Conservation (phyloP, 2,113 vertebrate genomes). For the Oreochromis niloticus region DNA sequence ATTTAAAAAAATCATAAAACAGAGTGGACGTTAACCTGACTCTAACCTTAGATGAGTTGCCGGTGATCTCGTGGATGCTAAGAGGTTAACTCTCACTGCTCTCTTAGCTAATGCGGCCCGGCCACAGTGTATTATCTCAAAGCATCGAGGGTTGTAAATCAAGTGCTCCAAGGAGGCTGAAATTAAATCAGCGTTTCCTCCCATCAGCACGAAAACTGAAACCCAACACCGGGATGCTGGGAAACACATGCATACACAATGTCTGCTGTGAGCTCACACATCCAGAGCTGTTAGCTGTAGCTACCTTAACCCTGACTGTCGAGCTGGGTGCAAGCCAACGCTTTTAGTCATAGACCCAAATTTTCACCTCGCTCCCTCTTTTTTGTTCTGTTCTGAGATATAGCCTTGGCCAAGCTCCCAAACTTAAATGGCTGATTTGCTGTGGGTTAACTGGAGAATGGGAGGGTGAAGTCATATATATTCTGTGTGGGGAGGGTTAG, state of each 20-base stretch:
- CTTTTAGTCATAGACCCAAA: slow-evolving; percentile 55
- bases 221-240: slow-evolving; percentile 32
- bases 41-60: neutral
- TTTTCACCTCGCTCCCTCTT: slow-evolving; percentile 50
- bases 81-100: neutral
- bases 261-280: slow-evolving; percentile 11
- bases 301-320: slow-evolving; percentile 37
- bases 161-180: slow-evolving; percentile 31
- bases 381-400: slow-evolving; percentile 32
- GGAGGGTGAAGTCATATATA: slow-evolving; percentile 55
- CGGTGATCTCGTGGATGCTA: neutral
- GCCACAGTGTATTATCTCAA: slow-evolving; percentile 36
- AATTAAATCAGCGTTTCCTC: slow-evolving; percentile 65
- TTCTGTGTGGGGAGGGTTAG: slow-evolving; percentile 24
- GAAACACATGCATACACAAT: slow-evolving; percentile 1
- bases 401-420: slow-evolving; percentile 51
- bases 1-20: neutral
- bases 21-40: neutral
- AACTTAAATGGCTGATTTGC: slow-evolving; percentile 59
- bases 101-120: slow-evolving; percentile 17
- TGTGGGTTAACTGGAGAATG: slow-evolving; percentile 54
- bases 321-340: slow-evolving; percentile 37
- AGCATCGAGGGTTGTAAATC: slow-evolving; percentile 47
- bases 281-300: slow-evolving; percentile 23
- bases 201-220: slow-evolving; percentile 48